Conservation (phyloP, 2,113 vertebrate genomes). For the Pseudonaja textilis region DNA sequence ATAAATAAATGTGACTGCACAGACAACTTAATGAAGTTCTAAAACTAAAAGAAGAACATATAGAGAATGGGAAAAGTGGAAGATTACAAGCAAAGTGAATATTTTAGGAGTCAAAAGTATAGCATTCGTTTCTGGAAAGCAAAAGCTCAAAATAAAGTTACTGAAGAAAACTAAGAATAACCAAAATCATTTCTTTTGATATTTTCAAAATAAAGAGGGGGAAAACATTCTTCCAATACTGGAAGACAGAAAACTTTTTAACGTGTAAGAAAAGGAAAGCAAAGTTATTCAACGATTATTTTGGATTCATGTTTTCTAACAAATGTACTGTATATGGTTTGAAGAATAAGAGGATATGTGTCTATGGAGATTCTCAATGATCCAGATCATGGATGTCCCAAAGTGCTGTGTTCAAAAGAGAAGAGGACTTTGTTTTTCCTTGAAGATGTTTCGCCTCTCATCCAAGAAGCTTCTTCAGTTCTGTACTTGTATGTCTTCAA, state of each 20-base stretch:
- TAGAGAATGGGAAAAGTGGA: neutral
- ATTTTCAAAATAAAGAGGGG: neutral
- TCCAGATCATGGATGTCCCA: neutral
- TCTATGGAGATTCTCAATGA: too few species aligned
- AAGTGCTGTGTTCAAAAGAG: neutral
- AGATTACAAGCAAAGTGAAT: neutral
- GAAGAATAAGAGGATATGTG: neutral
- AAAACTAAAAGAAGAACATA: neutral
- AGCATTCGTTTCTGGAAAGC: neutral
- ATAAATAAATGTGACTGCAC: neutral
- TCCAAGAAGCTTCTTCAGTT: too few species aligned
- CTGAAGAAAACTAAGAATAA: neutral
- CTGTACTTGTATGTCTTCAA: too few species aligned
- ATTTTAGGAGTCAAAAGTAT: neutral
- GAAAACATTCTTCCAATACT: neutral
- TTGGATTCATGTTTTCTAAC: neutral
- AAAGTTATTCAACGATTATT: neutral
- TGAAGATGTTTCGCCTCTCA: too few species aligned
- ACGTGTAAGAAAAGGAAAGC: neutral
- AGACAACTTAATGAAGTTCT: neutral
- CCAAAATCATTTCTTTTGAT: neutral
- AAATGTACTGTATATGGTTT: neutral
- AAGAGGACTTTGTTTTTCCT: neutral
- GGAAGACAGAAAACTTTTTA: neutral
- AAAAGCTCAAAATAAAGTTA: neutral